Evolutionary conservation across 2,797 vertebrate genomes (phyloP), one percentile per base, ranked within the genome.

Genomic region (Enteromius trimaculatus): DNA sequence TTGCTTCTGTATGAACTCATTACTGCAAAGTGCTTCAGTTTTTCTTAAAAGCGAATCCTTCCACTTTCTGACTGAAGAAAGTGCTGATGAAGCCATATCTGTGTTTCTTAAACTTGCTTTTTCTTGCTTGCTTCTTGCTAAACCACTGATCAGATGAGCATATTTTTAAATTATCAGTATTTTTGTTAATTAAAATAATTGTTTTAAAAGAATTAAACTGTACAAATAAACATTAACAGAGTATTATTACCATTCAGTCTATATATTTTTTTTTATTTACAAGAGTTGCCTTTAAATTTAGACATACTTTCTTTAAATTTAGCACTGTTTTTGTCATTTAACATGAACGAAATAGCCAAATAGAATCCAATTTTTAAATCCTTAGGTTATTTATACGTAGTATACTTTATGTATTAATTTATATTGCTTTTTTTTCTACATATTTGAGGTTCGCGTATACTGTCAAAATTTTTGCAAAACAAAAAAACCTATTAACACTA

Each of bases 21-120:
- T 37, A 49, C 37, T 49, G 44, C 34, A 55, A 80, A 76, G 71
- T 62, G 62, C 71, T 55, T 49, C 29, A 37, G 62, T 26, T 81
- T 62, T 62, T 85, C 23, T 85, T 3, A 4, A 55, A 70, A 81
- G 31, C 64, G 71, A 49, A n/a, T 44, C n/a, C 58, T 53, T 11
- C 6, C 2, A 4, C 65, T 77, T 47, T 60, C 65, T 37, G 29
- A 2, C 23, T 7, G 21, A 6, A 70, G 65, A 49, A 49, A 74
- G 80, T 19, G 23, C 49, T 10, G 71, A 72, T 51, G 13, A 75
- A 79, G 80, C 84, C 84, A 86, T 82, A 51, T 75, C 17, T 51
- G 76, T 80, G 11, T 60, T 53, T 51, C n/a, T n/a, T 6, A 34
- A 31, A 34, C 11, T 21, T 69, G 19, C n/a, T 53, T 79, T 78